These are phyloP conservation scores for Clarias batrachus DNA, from an alignment of 2,113 vertebrate species.

Conservation along the genomic window DNA sequence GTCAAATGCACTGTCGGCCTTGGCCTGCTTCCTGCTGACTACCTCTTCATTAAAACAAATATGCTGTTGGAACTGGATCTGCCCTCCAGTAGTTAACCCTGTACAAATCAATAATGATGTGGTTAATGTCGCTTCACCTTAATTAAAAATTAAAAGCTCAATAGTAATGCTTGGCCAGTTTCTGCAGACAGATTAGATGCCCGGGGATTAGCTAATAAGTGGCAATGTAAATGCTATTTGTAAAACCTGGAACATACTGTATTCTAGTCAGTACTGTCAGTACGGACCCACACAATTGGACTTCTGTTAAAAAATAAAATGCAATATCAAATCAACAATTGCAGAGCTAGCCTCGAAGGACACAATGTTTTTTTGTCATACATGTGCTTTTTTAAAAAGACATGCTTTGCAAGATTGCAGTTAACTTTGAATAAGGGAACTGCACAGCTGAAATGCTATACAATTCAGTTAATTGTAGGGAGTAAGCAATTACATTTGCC, in stretches of 20 bases:
- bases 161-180: slow-evolving; percentile 8
- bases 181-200: not conserved
- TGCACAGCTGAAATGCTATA: not conserved
- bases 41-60: slow-evolving; percentile 66
- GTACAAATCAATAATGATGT: slow-evolving; percentile 55
- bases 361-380: not conserved
- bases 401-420: not conserved
- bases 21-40: slow-evolving; percentile 59
- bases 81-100: slow-evolving; percentile 58
- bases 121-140: slow-evolving; percentile 46
- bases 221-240: not conserved
- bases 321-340: not conserved
- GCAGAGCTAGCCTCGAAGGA: not conserved
- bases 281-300: not conserved
- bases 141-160: slow-evolving; percentile 19
- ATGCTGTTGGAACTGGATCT: slow-evolving; percentile 50
- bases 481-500: slow-evolving; percentile 26
- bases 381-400: not conserved
- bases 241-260: not conserved
- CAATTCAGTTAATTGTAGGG: slow-evolving; percentile 35
- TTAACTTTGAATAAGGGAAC: slow-evolving; percentile 4
- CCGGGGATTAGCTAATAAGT: not conserved
- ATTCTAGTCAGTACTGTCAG: not conserved
- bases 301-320: not conserved
- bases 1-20: slow-evolving; percentile 25